A percentile compares a stretch with the other conserved stretches of the same genome.
Conservation (phyloP, 2,113 vertebrate species). For the Phalacrocorax carbo region DNA sequence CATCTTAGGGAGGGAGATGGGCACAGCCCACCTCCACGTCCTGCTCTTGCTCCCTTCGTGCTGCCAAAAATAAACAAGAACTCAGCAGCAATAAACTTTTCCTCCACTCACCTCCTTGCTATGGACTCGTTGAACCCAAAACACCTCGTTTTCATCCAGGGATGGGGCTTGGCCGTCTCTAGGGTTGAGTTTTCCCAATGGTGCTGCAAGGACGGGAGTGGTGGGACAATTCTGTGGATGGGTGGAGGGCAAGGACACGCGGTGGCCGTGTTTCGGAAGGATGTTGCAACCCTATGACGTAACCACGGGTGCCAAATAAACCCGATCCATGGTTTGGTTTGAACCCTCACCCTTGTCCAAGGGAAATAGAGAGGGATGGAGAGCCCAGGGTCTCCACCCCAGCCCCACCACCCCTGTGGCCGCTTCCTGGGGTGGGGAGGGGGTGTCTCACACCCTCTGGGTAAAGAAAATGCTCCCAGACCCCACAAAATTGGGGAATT, state of each 20-base stretch:
- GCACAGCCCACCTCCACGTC: neutral
- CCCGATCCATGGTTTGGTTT: neutral
- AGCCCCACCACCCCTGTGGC: neutral
- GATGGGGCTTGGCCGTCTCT: neutral
- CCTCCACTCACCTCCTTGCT: neutral
- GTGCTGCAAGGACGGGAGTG: neutral
- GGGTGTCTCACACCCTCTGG: neutral
- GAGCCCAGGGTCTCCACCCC: neutral
- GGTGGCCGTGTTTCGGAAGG: neutral
- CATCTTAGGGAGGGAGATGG: neutral
- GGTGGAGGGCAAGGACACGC: neutral
- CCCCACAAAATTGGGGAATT: neutral
- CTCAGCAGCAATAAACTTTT: neutral
- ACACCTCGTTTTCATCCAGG: neutral
- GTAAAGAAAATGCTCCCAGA: neutral
- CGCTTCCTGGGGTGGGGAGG: neutral
- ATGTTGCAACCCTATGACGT: no score
- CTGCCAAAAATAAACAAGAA: neutral
- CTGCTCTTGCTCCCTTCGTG: neutral
- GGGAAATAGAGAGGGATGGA: neutral
- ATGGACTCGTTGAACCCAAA: neutral
- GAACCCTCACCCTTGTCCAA: no score
- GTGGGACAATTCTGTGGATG: neutral
- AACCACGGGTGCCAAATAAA: neutral
- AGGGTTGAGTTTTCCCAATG: neutral